A percentile compares a stretch with the other conserved stretches of the same genome.
phyloP scores from a whole-genome alignment of 1,140 invertebrate species.

The Oryzaephilus surinamensis region DNA sequence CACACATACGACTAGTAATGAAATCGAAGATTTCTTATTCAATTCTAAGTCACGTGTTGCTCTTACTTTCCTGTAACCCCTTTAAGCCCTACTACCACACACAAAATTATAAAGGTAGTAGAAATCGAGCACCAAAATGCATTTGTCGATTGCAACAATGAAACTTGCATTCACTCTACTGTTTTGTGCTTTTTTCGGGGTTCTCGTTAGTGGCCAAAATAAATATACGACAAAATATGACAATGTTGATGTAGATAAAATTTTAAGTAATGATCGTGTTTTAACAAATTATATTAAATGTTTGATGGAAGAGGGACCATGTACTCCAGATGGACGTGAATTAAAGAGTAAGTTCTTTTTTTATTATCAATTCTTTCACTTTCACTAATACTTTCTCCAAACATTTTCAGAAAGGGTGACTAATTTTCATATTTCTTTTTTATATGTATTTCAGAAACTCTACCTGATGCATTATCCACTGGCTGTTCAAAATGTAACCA shows the following conservation, averaged over 20 bases:
- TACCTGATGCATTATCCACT: conserved; percentile 38
- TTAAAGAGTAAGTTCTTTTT: conserved; percentile 48
- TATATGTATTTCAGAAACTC: conserved; percentile 32
- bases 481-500: conserved; percentile 39
- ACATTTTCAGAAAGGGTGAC: too few relatives aligned
- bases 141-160: conserved; percentile 8
- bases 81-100: conserved; percentile 8
- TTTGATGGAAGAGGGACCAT: conserved; percentile 54
- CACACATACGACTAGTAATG: too few relatives aligned
- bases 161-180: conserved; percentile 12
- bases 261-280: conserved; percentile 49
- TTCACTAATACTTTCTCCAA: conserved; percentile 3
- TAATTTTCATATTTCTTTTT: background rate
- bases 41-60: conserved; percentile 15
- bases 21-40: conserved; percentile 10
- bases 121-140: conserved; percentile 4
- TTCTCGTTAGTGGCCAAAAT: conserved; percentile 15
- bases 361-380: conserved; percentile 10
- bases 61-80: conserved; percentile 15
- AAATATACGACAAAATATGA: conserved; percentile 49
- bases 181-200: conserved; percentile 7
- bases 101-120: conserved; percentile 14
- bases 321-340: conserved; percentile 53
- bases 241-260: conserved; percentile 48
- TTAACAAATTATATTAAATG: conserved; percentile 53